Conservation (phyloP, 2,797 vertebrate genomes). For the Fratercula arctica region DNA sequence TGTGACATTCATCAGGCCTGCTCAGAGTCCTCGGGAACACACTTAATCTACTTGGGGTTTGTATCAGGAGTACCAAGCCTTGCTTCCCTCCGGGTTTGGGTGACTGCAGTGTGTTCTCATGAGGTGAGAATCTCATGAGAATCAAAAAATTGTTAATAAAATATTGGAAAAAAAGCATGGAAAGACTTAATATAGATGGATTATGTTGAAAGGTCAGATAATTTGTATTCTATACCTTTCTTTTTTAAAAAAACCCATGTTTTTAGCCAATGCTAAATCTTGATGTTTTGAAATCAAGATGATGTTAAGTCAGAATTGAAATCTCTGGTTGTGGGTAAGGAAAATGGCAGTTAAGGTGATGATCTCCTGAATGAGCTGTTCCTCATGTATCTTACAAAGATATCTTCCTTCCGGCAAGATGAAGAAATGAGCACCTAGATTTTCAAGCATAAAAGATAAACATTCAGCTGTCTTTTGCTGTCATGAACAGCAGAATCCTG, state of each 20-base stretch:
- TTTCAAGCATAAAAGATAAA: background rate
- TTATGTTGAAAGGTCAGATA: background rate
- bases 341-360: background rate
- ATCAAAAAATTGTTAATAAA: background rate
- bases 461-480: background rate
- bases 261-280: background rate
- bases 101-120: background rate
- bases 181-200: background rate
- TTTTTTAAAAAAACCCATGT: rapidly evolving
- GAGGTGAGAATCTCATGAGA: background rate
- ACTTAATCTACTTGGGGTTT: background rate
- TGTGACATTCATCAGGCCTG: background rate
- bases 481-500: background rate
- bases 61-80: background rate
- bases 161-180: background rate
- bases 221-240: background rate
- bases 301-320: background rate
- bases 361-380: background rate
- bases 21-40: background rate
- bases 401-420: background rate
- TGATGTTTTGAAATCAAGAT: background rate
- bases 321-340: background rate
- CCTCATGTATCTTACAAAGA: background rate
- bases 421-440: background rate
- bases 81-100: background rate